phyloP scores from a whole-genome alignment of 2,113 vertebrate genomes.

The Dissostichus mawsoni region DNA sequence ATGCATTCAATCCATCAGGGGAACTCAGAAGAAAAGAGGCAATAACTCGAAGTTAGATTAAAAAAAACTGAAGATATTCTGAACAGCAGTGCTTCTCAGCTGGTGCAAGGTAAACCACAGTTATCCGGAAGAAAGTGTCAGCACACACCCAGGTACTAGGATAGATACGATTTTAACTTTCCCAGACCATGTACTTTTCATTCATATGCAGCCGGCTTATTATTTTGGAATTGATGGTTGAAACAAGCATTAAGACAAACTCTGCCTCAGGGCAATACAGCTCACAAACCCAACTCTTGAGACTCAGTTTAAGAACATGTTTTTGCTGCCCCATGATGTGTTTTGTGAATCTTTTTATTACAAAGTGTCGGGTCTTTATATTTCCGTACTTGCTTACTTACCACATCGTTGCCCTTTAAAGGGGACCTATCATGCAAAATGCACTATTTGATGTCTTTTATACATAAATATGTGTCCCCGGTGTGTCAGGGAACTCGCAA shows the following conservation, averaged over 20 bases:
- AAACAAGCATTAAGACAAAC: neutral
- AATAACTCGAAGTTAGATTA: neutral
- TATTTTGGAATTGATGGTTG: neutral
- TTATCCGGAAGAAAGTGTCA: no score
- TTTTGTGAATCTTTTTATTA: neutral
- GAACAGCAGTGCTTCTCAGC: no score
- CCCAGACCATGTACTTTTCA: neutral
- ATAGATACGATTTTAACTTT: no score
- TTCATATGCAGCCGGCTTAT: neutral
- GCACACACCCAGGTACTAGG: no score
- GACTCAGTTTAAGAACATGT: neutral
- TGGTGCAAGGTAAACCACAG: no score
- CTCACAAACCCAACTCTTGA: slow-evolving; percentile 1
- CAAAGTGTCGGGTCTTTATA: neutral
- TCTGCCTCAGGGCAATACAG: neutral
- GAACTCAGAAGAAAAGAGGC: neutral
- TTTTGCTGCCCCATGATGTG: neutral
- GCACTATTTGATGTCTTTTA: no score
- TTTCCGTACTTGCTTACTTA: neutral
- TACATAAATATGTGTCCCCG: no score
- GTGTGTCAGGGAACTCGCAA: no score
- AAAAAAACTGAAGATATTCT: no score
- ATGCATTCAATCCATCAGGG: neutral
- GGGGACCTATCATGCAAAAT: no score
- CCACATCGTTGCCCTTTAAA: no score